Evolutionary conservation across 2,888 invertebrate species (phyloP), one percentile per base, ranked within the genome.

Genomic region (Ametastegia equiseti): DNA sequence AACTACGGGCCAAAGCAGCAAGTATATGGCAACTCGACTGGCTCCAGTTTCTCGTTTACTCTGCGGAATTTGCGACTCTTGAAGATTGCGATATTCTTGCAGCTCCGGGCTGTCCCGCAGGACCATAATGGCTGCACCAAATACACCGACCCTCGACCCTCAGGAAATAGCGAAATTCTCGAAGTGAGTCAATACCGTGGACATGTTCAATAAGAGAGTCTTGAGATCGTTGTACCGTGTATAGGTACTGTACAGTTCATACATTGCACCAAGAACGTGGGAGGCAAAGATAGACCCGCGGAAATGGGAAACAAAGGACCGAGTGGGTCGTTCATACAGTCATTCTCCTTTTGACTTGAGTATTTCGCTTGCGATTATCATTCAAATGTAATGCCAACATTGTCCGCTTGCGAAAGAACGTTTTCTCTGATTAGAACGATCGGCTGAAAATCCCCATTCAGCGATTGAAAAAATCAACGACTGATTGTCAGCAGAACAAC

Each of bases 161-260:
- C 19, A n/a, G n/a, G n/a, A 23, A 54, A 23, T 54, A 9, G 54
- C 23, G 23, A 54, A 54, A 11, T 7, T 54, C 23, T 54, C 23
- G 54, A 54, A 54, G n/a, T n/a, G n/a, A n/a, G 54, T 54, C 54
- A 54, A 54, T 54, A 54, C 54, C 54, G n/a, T n/a, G 23, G 30
- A 30, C 60, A 15, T 60, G 30, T 30, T 30, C 30, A 27, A 15
- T 15, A 9, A 60, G 27, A n/a, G n/a, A 60, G 15, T 60, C 30
- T 30, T 11, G 15, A 13, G 60, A 60, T 60, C 30, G 30, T 60
- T 13, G 60, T 23, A 30, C 60, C 30, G 30, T 9, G 60, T 60
- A 30, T 30, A 11, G 13, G 15, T 60, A 13, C 1, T 30, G 13
- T 30, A 60, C 60, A n/a, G n/a, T n/a, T 30, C 60, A 60, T 30